Percentiles rank a stretch among this genome's conserved stretches.
phyloP scores from a whole-genome alignment of 37 sponge, comb jelly and placozoan species.

The Aphrocallistes beatrix region DNA sequence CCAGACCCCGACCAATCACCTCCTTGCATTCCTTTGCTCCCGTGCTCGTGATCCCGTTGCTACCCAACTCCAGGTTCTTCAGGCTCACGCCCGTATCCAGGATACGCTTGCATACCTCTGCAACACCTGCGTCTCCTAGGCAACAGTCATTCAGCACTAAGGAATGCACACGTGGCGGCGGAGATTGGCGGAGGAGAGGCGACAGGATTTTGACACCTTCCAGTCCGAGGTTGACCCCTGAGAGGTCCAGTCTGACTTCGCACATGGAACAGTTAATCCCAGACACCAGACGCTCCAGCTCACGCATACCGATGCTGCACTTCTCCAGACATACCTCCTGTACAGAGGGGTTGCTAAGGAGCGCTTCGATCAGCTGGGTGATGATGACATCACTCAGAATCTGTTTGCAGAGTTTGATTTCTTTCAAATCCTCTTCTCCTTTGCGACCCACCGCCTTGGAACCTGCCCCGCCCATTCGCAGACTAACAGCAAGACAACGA shows the following conservation, averaged over 20 bases:
- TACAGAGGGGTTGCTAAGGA: neutral
- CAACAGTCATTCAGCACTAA: neutral
- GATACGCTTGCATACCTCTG: neutral
- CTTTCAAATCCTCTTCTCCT: no score
- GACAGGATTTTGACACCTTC: neutral
- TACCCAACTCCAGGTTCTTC: constrained; percentile 58
- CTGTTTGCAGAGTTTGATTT: no score
- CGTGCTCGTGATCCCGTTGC: constrained; percentile 48
- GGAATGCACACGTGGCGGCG: neutral
- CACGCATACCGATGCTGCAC: neutral
- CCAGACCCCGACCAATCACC: constrained; percentile 38
- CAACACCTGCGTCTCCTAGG: neutral
- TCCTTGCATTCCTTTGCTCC: constrained; percentile 41
- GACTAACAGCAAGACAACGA: no score
- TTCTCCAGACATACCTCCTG: neutral
- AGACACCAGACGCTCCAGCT: neutral
- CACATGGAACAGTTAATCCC: neutral
- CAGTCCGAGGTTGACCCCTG: neutral
- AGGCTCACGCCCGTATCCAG: neutral
- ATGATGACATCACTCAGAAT: neutral
- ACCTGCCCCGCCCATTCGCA: no score
- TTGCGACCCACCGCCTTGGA: no score
- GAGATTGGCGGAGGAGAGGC: neutral
- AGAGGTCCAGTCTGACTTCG: neutral
- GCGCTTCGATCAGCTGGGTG: neutral